These are phyloP conservation scores for Dendrolimus houi DNA, from an alignment of 2,888 invertebrate genomes.

Conservation along the genomic window DNA sequence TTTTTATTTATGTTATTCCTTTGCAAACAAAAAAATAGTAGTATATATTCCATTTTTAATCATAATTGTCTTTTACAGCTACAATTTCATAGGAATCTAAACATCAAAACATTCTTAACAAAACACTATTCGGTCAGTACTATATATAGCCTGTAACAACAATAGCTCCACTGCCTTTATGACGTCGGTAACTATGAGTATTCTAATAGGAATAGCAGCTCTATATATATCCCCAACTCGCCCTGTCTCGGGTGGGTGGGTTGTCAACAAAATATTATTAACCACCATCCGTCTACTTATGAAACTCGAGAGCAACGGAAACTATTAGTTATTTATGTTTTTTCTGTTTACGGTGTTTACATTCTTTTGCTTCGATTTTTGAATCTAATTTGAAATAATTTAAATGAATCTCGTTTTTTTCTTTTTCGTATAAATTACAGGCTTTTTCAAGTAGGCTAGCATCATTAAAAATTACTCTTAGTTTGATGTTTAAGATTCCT, in stretches of 20 bases:
- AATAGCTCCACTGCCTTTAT: background rate
- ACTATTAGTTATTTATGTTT: slow-evolving; percentile 12
- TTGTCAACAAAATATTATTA: slow-evolving; percentile 62
- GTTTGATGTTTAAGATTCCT: too few relatives aligned
- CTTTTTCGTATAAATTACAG: too few relatives aligned
- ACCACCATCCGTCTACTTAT: slow-evolving; percentile 28
- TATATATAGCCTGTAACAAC: background rate
- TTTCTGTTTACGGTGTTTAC: background rate
- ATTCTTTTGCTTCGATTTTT: background rate
- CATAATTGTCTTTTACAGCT: too few relatives aligned
- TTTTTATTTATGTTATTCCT: too few relatives aligned
- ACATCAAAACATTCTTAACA: background rate
- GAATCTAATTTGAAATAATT: too few relatives aligned
- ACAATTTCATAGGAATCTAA: background rate
- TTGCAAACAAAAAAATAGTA: too few relatives aligned
- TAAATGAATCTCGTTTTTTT: too few relatives aligned
- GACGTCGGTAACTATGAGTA: background rate
- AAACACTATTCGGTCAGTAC: background rate
- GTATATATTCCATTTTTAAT: too few relatives aligned
- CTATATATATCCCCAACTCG: slow-evolving; percentile 22
- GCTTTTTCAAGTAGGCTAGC: too few relatives aligned
- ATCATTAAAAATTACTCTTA: too few relatives aligned
- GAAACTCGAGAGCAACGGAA: slow-evolving; percentile 13
- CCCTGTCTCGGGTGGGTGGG: slow-evolving; percentile 39
- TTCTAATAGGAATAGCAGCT: slow-evolving; percentile 24